phyloP scores from a whole-genome alignment of 2,888 invertebrate species.

The Proisotoma minuta region DNA sequence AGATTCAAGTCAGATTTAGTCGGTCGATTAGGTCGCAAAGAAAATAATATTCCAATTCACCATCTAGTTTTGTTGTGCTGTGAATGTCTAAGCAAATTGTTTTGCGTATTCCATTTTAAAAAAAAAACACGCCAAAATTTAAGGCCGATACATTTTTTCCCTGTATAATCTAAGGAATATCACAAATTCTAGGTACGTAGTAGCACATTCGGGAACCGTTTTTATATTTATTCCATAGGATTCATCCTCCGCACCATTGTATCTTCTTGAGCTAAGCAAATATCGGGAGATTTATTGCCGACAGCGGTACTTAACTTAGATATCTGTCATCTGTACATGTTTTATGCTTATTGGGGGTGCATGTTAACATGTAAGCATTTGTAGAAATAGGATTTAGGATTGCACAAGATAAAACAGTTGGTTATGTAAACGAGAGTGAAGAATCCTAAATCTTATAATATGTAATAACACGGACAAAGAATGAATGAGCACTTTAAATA shows the following conservation, averaged over 20 bases:
- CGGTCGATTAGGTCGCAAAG: no score
- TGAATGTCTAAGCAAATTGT: no score
- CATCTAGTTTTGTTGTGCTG: no score
- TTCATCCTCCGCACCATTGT: neutral
- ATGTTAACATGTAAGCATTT: constrained; percentile 1
- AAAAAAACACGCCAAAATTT: no score
- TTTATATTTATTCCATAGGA: neutral
- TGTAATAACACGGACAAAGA: no score
- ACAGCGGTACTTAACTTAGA: constrained; percentile 3
- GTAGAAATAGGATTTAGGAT: neutral
- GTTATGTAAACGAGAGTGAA: no score
- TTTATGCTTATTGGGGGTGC: neutral
- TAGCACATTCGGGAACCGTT: neutral
- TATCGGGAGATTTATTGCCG: constrained; percentile 11
- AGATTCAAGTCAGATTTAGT: no score
- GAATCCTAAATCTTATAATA: no score
- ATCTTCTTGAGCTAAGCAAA: constrained; percentile 6
- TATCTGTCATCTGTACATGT: neutral
- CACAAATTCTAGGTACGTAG: neutral
- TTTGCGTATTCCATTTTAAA: no score
- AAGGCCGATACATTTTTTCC: constrained; percentile 2
- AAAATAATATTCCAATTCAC: no score
- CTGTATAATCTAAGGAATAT: neutral
- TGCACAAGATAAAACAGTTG: neutral
- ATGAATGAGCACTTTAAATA: neutral